Percentiles rank a stretch among this genome's conserved stretches.
phyloP scores from a whole-genome alignment of 1,140 invertebrate genomes.

The Lepidurus packardi region DNA sequence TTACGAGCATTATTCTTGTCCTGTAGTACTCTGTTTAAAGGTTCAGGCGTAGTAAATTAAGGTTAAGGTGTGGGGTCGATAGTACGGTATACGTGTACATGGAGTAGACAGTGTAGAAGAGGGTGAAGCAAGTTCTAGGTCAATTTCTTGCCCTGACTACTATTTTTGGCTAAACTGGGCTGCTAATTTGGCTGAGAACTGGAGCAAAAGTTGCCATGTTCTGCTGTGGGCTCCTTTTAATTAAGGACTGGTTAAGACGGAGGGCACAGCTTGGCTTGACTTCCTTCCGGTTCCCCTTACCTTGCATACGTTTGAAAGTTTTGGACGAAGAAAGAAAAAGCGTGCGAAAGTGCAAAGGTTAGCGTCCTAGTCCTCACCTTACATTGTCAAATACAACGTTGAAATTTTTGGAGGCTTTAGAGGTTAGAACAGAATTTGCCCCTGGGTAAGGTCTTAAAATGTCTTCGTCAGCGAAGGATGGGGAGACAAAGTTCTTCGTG shows the following conservation, averaged over 20 bases:
- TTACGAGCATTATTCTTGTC: no score
- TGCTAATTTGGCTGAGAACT: slow-evolving; percentile 8
- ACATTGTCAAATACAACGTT: no score
- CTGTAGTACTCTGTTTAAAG: no score
- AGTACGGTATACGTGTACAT: no score
- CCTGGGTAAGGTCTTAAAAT: no score
- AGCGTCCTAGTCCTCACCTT: not conserved
- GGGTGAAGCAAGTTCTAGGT: not conserved
- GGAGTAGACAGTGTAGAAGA: not conserved
- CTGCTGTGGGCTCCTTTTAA: not conserved
- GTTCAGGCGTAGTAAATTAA: no score
- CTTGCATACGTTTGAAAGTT: not conserved
- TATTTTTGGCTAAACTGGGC: not conserved
- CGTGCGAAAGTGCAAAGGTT: not conserved
- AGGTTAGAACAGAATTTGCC: no score
- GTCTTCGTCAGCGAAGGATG: no score
- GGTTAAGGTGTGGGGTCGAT: no score
- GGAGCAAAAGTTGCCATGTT: not conserved
- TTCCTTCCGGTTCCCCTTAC: not conserved
- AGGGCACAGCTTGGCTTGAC: slow-evolving; percentile 8
- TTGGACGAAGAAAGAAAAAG: not conserved
- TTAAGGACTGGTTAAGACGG: not conserved
- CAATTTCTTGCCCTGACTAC: not conserved
- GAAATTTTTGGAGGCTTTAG: no score
- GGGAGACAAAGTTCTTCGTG: no score